Base-by-base conservation (phyloP, 2,888 invertebrate species). In the Dysmachus trigonus region DNA sequence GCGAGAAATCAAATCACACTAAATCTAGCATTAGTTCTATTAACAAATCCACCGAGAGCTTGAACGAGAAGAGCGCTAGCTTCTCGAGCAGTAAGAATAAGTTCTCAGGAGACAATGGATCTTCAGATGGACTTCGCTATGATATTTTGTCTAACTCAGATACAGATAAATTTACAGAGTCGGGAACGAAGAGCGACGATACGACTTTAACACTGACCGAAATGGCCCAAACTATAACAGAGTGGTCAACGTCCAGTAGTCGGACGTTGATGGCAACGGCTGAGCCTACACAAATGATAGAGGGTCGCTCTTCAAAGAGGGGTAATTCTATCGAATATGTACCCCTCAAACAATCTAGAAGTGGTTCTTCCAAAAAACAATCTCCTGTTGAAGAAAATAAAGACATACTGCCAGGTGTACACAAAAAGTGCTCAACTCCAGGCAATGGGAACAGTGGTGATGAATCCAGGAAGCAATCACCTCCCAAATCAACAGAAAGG, bases 191-290 rank as follows among this genome's bases (percentile, higher is more conserved):
- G 90, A 96, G 96, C 88, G 96, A 96, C 89, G 96, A 96, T 89
- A 96, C 96, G 82, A 96, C 95, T 0, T 91, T 95, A 77, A 94
- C 94, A 1, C 90, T 95, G 51, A 95, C 95, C 0, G 95, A 95
- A 90, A 93, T 95, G 88, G 96, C 96, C 0, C 96, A 96, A 87
- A 96, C 96, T 0, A 95, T 96, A 89, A 96, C 96, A 0, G 96
- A 96, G 88, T 96, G 96, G 96, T 96, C 96, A 0, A 96, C 95
- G 0, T 96, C 96, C 88, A 95, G 95, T 27, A 96, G 96, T 89
- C 95, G 96, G 86, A 96, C 96, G 0, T 93, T 96, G 8, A 94
- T 96, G 73, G 95, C 94, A 13, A 95, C 95, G 47, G 92, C 93
- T 15, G 93, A 93, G 87, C 92, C 88, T 79, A 85, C 87, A 8